Evolutionary conservation across 2,113 vertebrate species (phyloP), one percentile per base, ranked within the genome.

Genomic region (Lepisosteus oculatus): DNA sequence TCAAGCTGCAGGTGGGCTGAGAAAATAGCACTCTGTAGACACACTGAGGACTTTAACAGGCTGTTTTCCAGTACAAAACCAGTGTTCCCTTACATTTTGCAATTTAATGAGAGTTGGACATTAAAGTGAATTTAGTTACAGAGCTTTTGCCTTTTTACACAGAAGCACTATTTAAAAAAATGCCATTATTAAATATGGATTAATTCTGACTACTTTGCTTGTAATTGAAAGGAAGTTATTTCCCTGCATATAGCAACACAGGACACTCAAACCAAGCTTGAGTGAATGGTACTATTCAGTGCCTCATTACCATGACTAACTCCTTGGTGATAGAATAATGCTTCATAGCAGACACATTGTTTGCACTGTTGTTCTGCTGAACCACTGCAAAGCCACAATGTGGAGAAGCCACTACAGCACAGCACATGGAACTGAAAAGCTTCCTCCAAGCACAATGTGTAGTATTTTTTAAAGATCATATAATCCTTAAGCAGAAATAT

Each of bases 201-300:
- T 69, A 55, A 76, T 71, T 77, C 74, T 77, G 76, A 72, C 64
- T 13, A 57, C 65, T 51, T 65, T 43, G 68, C 70, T 47, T 75
- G 76, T 61, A 70, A 63, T 61, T 29, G 43, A 54, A 70, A 69
- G 14, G 45, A 47, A 62, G 56, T 44, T 54, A 44, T 61, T 64
- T 11, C 29, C 9, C 43, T 55, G 51, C 69, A 64, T 64, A 57
- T 69, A 80, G 29, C 29, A 29, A 77, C 78, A 75, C 78, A 80
- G 70, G 55, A 65, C 62, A 41, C 47, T 47, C 54, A 66, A 41
- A n/a, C 68, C 59, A n/a, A 42, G 14, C 59, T 70, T 47, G 54
- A 64, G 74, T 79, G 86, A 91, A 89, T 86, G 85, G 81, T 70
- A 65, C 80, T 82, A 87, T 91, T 92, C 82, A 91, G 69, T 74